Evolutionary conservation across 2,888 invertebrate species (phyloP).

Genomic region (Beris morrisii): DNA sequence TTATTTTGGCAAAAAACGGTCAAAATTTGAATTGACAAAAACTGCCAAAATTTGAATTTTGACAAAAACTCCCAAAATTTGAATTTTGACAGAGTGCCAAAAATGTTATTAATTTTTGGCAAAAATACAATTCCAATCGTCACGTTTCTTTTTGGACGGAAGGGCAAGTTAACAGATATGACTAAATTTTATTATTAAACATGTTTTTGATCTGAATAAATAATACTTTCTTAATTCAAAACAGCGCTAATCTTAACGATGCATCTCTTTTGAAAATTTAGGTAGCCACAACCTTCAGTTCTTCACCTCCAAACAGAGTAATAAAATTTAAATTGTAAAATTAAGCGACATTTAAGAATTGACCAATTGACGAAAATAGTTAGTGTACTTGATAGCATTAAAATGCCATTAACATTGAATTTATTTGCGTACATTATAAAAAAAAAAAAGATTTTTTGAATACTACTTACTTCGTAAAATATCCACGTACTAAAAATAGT

Average conservation of each 20-base stretch:
- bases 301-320: no score
- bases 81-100: background rate
- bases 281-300: no score
- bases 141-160: no score
- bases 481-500: conserved; percentile 89
- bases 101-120: no score
- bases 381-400: background rate
- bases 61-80: background rate
- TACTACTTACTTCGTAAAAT: conserved; percentile 79
- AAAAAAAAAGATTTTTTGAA: conserved; percentile 17
- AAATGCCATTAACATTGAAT: conserved; percentile 2
- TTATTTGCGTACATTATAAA: background rate
- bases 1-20: background rate
- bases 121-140: no score
- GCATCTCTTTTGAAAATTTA: no score
- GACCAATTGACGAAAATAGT: background rate
- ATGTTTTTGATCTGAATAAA: no score
- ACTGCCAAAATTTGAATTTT: background rate
- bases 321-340: no score
- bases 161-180: no score
- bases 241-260: conserved; percentile 2
- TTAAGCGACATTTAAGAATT: no score
- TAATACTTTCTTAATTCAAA: no score
- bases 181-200: no score
- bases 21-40: background rate